A percentile compares a stretch with the other conserved stretches of the same genome.
These are phyloP conservation scores for Apis dorsata DNA, from an alignment of 1,140 invertebrate genomes.

Conservation along the genomic window DNA sequence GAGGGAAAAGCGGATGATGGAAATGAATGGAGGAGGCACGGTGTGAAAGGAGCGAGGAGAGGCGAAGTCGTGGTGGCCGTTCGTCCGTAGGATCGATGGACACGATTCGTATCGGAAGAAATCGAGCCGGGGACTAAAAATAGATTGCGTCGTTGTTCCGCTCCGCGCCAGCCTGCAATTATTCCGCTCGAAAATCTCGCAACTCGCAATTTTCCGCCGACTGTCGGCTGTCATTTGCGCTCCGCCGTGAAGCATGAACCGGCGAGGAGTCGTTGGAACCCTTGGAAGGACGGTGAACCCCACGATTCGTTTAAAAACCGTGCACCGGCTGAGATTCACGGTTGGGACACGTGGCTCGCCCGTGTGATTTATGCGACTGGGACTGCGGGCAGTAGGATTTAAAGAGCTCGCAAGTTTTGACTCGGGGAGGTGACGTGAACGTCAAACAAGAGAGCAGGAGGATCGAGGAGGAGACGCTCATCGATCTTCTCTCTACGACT, in stretches of 20 bases:
- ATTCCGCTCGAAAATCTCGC: not conserved
- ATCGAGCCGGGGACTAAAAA: not conserved
- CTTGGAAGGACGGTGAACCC: not conserved
- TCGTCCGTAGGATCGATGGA: not conserved
- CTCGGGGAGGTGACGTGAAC: not conserved
- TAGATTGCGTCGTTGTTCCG: not conserved
- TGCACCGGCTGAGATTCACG: not conserved
- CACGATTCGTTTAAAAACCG: not conserved
- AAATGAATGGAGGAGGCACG: too few species aligned
- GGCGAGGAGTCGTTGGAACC: not conserved
- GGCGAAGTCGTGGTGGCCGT: not conserved
- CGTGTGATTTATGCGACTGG: not conserved
- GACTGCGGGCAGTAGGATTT: not conserved
- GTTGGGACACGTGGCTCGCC: not conserved
- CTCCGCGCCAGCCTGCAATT: not conserved
- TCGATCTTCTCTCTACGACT: constrained; percentile 12
- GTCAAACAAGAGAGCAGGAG: constrained; percentile 3
- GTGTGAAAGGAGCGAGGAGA: not conserved
- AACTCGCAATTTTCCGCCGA: not conserved
- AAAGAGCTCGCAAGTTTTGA: not conserved
- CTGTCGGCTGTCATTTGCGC: not conserved
- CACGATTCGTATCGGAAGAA: not conserved
- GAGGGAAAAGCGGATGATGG: too few species aligned
- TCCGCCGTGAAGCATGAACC: not conserved
- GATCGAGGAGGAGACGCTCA: not conserved